Conservation (phyloP, 2,888 invertebrate species). For the Argyresthia goedartella region DNA sequence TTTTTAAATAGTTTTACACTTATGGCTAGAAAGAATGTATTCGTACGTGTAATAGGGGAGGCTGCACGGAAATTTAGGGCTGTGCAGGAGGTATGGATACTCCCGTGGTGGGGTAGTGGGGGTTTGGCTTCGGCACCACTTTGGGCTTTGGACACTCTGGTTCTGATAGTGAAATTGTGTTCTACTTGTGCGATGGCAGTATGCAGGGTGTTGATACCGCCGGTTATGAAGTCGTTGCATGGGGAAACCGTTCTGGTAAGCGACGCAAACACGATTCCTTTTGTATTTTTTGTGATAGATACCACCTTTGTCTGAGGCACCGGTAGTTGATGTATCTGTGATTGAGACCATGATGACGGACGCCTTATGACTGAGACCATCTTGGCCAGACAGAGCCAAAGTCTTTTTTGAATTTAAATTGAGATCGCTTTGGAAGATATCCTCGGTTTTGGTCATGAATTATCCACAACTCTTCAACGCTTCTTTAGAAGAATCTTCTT, state of each 20-base stretch:
- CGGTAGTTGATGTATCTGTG: too few relatives aligned
- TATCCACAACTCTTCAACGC: too few relatives aligned
- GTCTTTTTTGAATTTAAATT: too few relatives aligned
- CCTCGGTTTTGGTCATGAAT: too few relatives aligned
- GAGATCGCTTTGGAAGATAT: too few relatives aligned
- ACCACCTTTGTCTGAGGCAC: too few relatives aligned
- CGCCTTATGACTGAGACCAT: too few relatives aligned
- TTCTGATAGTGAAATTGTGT: slow-evolving; percentile 44
- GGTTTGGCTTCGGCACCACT: slow-evolving; percentile 41
- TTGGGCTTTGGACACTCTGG: slow-evolving; percentile 47
- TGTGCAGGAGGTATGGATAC: slow-evolving; percentile 52
- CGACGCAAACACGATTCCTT: neutral
- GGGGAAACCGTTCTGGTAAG: slow-evolving; percentile 56
- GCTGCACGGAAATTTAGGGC: slow-evolving; percentile 50
- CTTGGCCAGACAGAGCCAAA: too few relatives aligned
- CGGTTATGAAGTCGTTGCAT: slow-evolving; percentile 47
- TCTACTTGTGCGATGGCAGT: slow-evolving; percentile 42
- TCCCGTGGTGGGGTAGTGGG: slow-evolving; percentile 58
- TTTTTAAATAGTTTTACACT: slow-evolving; percentile 17
- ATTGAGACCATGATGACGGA: too few relatives aligned
- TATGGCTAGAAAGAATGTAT: slow-evolving; percentile 50
- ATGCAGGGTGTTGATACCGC: slow-evolving; percentile 39
- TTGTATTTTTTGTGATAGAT: too few relatives aligned
- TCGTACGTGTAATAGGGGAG: slow-evolving; percentile 36
- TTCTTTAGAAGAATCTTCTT: neutral